Evolutionary conservation across 2,113 vertebrate species (phyloP).

Genomic region (Hyperoodon ampullatus): DNA sequence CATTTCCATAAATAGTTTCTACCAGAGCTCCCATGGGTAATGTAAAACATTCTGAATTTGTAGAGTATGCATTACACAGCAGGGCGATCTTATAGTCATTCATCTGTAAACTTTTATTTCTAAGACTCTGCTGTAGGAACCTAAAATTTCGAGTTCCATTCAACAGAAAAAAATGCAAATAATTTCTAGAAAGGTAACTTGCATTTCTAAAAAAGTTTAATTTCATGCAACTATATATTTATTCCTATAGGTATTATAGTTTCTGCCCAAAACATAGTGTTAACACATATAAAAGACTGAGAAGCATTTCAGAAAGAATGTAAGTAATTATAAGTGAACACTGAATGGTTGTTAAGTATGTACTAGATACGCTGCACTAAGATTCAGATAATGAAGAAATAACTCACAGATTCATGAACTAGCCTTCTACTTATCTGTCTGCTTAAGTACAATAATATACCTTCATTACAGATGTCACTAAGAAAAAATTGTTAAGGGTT

Average conservation of each 20-base stretch:
- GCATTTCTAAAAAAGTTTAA: background rate
- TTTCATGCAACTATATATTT: background rate
- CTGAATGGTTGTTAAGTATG: background rate
- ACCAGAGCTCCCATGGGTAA: constrained; percentile 98
- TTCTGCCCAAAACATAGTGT: background rate
- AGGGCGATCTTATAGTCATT: constrained; percentile 99
- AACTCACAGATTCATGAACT: background rate
- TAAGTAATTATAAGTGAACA: constrained; percentile 1
- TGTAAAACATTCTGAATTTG: constrained; percentile 98
- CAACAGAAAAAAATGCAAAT: constrained; percentile 49
- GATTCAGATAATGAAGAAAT: constrained; percentile 35
- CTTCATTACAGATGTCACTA: background rate
- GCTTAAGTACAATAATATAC: background rate
- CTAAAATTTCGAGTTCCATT: constrained; percentile 81
- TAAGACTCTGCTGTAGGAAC: constrained; percentile 97
- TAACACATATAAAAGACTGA: background rate
- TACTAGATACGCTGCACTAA: background rate
- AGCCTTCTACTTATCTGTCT: background rate
- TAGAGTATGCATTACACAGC: constrained; percentile 98
- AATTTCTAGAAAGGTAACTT: constrained; percentile 49
- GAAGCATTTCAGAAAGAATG: constrained; percentile 22
- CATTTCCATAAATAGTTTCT: constrained; percentile 98
- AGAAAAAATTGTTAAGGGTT: background rate
- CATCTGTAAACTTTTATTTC: constrained; percentile 97
- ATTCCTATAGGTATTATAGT: background rate